Base-by-base conservation (phyloP, 2,888 invertebrate genomes). In the Bombylius discolor region DNA sequence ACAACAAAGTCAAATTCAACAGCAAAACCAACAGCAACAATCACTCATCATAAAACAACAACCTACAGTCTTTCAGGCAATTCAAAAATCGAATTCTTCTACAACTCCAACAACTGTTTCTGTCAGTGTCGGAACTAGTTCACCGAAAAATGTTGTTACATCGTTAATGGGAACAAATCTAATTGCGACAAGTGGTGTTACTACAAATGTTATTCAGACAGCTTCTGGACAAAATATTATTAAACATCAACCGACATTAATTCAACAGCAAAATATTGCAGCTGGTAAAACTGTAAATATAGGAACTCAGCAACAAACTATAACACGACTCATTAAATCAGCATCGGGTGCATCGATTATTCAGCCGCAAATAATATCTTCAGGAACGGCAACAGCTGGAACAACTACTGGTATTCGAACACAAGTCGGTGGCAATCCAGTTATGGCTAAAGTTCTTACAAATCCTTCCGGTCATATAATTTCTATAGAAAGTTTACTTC, bases 401-500 rank as follows among this genome's bases (percentile, higher is more conserved):
- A 60, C 56, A 13, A 58, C 57, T 9, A 53, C 58, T 13, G 62
- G 61, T 8, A 49, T 62, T 5, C 53, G 62, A 33, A 57, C 63
- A 8, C 62, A 62, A 50, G 34, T 59, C 4, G 50, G 56, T 9
- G 59, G 56, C 32, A 62, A 61, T 42, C 82, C 83, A 5, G 80
- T 86, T 36, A 79, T 87, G 46, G 86, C 87, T 0, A 86, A 87
- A 69, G 79, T 88, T 23, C 73, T 88, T 33, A 85, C 87, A 7
- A 86, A 83, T 68, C 81, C 85, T 49, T 81, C 68, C 4, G 70
- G 70, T 0, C 71, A 74, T 53, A 70, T 74, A 42, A 69, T 74
- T 32, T 70, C 74, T 0, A 56, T 74, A 5, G 74, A 73, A 58
- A 68, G 66, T 58, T 59, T 74, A 36, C 59, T 70, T 23, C 70